Evolutionary conservation across 2,888 invertebrate species (phyloP).

Genomic region (Hemithea aestivaria): DNA sequence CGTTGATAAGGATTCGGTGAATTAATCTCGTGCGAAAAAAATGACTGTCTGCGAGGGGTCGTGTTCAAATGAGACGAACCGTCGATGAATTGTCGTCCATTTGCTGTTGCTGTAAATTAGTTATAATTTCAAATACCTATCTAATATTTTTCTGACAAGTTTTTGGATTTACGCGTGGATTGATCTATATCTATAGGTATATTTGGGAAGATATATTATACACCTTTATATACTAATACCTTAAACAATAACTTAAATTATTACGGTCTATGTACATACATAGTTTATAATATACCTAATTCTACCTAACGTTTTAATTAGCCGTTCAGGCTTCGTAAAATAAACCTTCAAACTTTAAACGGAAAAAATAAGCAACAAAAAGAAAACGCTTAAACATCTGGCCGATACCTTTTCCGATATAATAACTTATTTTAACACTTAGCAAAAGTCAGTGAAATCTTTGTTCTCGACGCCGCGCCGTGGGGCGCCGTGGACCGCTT

Average conservation of each 20-base stretch:
- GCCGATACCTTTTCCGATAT: slow-evolving; percentile 45
- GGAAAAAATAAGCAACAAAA: background rate
- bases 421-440: slow-evolving; percentile 69
- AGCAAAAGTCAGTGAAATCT: slow-evolving; percentile 71
- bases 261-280: too few relatives aligned
- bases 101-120: slow-evolving; percentile 48
- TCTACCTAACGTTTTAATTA: too few relatives aligned
- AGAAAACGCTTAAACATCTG: slow-evolving; percentile 19
- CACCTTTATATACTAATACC: too few relatives aligned
- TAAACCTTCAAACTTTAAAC: too few relatives aligned
- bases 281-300: too few relatives aligned
- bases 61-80: slow-evolving; percentile 44
- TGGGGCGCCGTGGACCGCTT: slow-evolving; percentile 67
- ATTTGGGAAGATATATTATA: too few relatives aligned
- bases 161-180: too few relatives aligned
- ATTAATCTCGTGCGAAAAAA: slow-evolving; percentile 71
- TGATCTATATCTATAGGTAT: too few relatives aligned
- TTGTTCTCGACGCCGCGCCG: slow-evolving; percentile 69
- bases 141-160: too few relatives aligned
- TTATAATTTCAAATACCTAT: slow-evolving; percentile 27
- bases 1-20: slow-evolving; percentile 72
- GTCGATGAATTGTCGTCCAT: slow-evolving; percentile 46
- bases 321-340: too few relatives aligned
- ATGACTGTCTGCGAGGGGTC: slow-evolving; percentile 41
- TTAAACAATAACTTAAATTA: too few relatives aligned